Evolutionary conservation across 92 coral and sea anemone genomes (phyloP).

Genomic region (Chrysogorgia sp.): DNA sequence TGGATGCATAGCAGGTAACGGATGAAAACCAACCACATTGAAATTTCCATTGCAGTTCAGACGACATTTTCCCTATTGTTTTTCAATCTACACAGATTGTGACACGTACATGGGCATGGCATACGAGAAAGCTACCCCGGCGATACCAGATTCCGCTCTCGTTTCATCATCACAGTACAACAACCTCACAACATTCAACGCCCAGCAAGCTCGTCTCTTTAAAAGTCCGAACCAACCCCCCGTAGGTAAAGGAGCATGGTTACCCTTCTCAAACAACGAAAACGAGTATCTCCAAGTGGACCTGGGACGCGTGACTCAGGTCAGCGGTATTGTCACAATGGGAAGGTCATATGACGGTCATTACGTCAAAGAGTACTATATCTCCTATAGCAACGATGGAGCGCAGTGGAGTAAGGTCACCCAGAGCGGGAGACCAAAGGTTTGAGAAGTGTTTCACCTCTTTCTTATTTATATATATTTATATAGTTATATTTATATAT

Average conservation of each 20-base stretch:
- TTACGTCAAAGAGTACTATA: not conserved
- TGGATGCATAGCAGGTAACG: slow-evolving; percentile 3
- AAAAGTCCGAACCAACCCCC: not conserved
- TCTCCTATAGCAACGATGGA: not conserved
- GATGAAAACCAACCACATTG: not conserved
- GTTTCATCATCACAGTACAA: not conserved
- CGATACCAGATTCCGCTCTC: not conserved
- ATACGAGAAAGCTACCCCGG: not conserved
- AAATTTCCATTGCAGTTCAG: no score
- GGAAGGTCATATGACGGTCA: not conserved
- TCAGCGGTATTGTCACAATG: slow-evolving; percentile 12
- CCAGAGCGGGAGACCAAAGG: not conserved
- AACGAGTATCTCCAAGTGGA: not conserved
- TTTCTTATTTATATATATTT: no score
- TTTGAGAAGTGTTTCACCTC: no score
- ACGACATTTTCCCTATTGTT: no score
- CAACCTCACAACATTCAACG: not conserved
- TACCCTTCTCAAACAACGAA: not conserved
- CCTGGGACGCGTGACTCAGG: not conserved
- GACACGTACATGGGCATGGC: not conserved
- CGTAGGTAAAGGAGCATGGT: not conserved
- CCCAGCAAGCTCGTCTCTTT: not conserved
- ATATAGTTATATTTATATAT: no score
- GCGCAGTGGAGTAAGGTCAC: not conserved
- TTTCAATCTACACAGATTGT: not conserved